Evolutionary conservation across 1,140 invertebrate species (phyloP), one percentile per base, ranked within the genome.

Genomic region (Cherax quadricarinatus): DNA sequence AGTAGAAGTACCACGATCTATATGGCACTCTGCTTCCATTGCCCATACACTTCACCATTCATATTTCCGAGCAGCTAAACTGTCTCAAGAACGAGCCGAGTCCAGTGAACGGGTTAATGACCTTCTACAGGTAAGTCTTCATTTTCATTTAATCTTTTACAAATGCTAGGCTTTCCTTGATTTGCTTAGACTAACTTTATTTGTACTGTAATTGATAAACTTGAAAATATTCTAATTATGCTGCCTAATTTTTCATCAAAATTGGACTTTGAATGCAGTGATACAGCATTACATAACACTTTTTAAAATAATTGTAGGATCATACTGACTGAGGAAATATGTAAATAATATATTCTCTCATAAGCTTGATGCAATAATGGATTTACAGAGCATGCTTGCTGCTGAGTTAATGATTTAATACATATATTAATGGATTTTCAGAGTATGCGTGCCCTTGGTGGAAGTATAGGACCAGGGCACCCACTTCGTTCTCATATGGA

Each of bases 31-130:
- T 18, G 93, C 94, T n/a, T 94, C 95, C 83, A 92, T 94, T 66
- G 97, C 97, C 84, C 97, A 98, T 94, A 97, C 97, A 53, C 95
- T 99, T 51, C 97, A 97, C 92, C 97, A 98, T 94, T 97, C 97
- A 14, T 99, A 99, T 95, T 99, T 99, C 95, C 99, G 98, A 95
- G 97, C 98, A 90, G 98, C 99, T n/a, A 99, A 99, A 96, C 95
- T 99, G 10, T 98, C 97, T 95, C 97, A 97, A n/a, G 99, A 99
- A 94, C 98, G 99, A 95, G 98, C 97, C 94, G 99, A 99, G 95
- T 98, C 99, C 16, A 98, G 99, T 95, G 99, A 99, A 95, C 97
- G 97, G 94, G 96, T 99, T 0, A 98, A 99, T 95, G 98, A 99
- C 96, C 97, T 98, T 93, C 95, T 99, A 79, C 98, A 99, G 96